phyloP scores from a whole-genome alignment of 2,797 vertebrate species.

The Psittacula derbiana region DNA sequence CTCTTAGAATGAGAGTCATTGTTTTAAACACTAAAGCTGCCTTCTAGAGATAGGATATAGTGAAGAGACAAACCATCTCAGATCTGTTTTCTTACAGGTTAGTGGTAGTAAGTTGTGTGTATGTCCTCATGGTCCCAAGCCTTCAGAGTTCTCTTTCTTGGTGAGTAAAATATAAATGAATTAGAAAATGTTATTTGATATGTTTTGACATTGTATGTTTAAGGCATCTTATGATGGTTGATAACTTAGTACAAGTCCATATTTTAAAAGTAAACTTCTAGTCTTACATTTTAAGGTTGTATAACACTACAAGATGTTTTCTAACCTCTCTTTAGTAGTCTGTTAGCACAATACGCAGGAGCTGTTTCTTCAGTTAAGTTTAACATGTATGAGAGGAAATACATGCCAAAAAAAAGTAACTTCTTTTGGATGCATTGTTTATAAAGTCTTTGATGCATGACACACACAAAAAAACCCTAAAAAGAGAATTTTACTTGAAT shows the following conservation, averaged over 20 bases:
- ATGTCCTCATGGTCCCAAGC: neutral
- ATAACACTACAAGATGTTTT: neutral
- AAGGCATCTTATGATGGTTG: neutral
- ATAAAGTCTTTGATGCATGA: neutral
- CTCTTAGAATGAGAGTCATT: neutral
- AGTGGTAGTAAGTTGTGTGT: neutral
- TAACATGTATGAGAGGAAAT: neutral
- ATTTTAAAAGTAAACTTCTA: neutral
- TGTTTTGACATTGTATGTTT: neutral
- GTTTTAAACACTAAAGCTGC: neutral
- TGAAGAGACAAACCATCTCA: neutral
- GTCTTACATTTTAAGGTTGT: neutral
- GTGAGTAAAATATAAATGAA: neutral
- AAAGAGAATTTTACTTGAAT: neutral
- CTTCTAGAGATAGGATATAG: neutral
- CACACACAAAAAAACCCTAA: neutral
- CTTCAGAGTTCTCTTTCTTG: neutral
- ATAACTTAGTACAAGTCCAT: neutral
- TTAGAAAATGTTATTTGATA: neutral
- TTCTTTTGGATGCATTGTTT: rapidly evolving
- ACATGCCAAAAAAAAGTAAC: neutral
- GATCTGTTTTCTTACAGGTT: neutral
- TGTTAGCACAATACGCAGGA: neutral
- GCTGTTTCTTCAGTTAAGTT: neutral
- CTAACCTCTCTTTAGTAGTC: neutral